Evolutionary conservation across 2,113 vertebrate genomes (phyloP).

Genomic region (Lycaon pictus): DNA sequence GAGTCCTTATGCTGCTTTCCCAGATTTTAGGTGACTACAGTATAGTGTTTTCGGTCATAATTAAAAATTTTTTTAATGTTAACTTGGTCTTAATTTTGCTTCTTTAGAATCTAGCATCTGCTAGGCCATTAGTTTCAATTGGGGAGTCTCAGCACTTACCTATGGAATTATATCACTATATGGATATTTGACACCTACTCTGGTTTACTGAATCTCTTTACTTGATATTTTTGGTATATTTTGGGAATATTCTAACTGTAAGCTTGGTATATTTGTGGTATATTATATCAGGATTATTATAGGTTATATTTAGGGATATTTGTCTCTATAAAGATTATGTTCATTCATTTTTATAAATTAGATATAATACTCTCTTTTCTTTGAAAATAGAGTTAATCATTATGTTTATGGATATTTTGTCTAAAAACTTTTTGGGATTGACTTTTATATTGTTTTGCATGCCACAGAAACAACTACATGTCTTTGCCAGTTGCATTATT

Average conservation of each 20-base stretch:
- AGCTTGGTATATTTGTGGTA: slow-evolving; percentile 35
- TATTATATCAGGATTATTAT: slow-evolving; percentile 9
- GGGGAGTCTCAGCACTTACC: not conserved
- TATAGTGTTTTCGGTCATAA: slow-evolving; percentile 16
- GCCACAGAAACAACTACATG: slow-evolving; percentile 25
- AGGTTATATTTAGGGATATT: slow-evolving; percentile 25
- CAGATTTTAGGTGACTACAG: not conserved
- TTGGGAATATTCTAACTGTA: not conserved
- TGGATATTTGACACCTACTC: slow-evolving; percentile 45
- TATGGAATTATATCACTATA: not conserved
- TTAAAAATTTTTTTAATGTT: not conserved
- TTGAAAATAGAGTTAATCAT: slow-evolving; percentile 65
- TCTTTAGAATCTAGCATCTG: slow-evolving; percentile 38
- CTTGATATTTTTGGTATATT: not conserved
- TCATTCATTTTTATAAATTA: slow-evolving; percentile 64
- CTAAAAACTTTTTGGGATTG: slow-evolving; percentile 27
- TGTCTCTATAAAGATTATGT: slow-evolving; percentile 34
- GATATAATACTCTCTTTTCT: slow-evolving; percentile 43
- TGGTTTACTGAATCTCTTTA: slow-evolving; percentile 2
- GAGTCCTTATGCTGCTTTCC: slow-evolving; percentile 2
- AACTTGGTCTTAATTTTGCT: not conserved
- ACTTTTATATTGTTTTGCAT: slow-evolving; percentile 65
- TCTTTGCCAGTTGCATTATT: slow-evolving; percentile 34
- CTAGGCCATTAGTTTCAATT: not conserved
- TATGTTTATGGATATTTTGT: slow-evolving; percentile 54